Base-by-base conservation (phyloP, 1,140 invertebrate genomes). In the Conus betulinus region DNA sequence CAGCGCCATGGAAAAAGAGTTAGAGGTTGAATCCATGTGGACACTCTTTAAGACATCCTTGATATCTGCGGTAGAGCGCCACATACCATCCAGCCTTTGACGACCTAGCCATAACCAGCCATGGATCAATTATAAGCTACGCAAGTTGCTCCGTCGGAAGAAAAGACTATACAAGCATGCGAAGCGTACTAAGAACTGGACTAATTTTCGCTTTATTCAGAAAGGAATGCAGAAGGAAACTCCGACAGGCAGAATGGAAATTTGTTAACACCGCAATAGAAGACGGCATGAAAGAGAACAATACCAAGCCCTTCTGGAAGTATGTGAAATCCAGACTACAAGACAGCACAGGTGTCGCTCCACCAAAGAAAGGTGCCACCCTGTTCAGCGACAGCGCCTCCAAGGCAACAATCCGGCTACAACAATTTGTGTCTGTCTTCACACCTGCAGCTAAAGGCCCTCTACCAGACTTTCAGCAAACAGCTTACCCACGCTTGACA, bases 401-500 rank as follows among this genome's bases (percentile, higher is more conserved):
- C 10, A 91, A 91, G 60, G 88, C 88, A 3, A 17, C 89, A 20
- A 86, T 88, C 5, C 83, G 90, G 53, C 27, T 90, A 10, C 63
- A 90, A 5, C 89, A 91, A 63, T 91, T 91, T 67, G 53, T 71
- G 57, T 88, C 89, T 23, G 90, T 88, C 13, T 90, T 91, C 76
- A 90, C 90, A 23, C 81, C 85, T 88, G 20, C 88, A 90, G 11
- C 71, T 82, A 11, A 15, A 90, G 25, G 90, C 88, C 53, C 63
- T 87, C 17, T 71, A 57, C n/a, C n/a, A n/a, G n/a, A n/a, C n/a
- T n/a, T n/a, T n/a, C n/a, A n/a, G n/a, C n/a, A n/a, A n/a, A n/a
- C n/a, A n/a, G n/a, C n/a, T n/a, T n/a, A n/a, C n/a, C n/a, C n/a
- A n/a, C n/a, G n/a, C n/a, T n/a, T n/a, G n/a, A n/a, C n/a, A n/a